A percentile compares a stretch with the other conserved stretches of the same genome.
Conservation (phyloP, 2,797 vertebrate species). For the Danio tinwini region DNA sequence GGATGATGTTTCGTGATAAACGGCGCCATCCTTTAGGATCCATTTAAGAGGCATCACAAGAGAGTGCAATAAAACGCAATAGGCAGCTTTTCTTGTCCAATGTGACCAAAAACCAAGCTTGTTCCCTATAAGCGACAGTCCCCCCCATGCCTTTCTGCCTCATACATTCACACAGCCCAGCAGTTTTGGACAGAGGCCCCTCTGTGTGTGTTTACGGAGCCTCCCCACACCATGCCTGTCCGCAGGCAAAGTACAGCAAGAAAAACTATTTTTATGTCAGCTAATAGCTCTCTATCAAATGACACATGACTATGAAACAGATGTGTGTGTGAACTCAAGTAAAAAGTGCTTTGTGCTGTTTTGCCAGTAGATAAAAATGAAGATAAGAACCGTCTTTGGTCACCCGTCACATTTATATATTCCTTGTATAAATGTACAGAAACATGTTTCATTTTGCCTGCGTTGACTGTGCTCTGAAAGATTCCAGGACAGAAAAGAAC, state of each 20-base stretch:
- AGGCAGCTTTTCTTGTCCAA: slow-evolving; percentile 19
- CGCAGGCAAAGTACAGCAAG: slow-evolving; percentile 53
- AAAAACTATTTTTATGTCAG: slow-evolving; percentile 58
- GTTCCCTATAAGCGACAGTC: not conserved
- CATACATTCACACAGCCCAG: slow-evolving; percentile 24
- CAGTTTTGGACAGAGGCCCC: slow-evolving; percentile 39
- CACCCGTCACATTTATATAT: not conserved
- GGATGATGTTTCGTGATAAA: slow-evolving; percentile 43
- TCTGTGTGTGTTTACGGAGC: slow-evolving; percentile 39
- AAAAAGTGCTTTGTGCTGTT: slow-evolving; percentile 31
- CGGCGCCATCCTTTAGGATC: slow-evolving; percentile 12
- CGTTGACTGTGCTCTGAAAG: not conserved
- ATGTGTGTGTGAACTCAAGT: slow-evolving; percentile 32
- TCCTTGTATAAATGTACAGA: not conserved
- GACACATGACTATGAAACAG: slow-evolving; percentile 49
- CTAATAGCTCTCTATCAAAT: slow-evolving; percentile 60
- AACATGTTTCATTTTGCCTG: not conserved
- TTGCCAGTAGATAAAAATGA: slow-evolving; percentile 2
- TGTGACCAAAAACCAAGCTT: slow-evolving; percentile 26
- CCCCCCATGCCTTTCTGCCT: not conserved
- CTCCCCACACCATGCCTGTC: slow-evolving; percentile 47
- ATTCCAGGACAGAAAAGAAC: not conserved
- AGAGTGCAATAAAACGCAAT: slow-evolving; percentile 13
- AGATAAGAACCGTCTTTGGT: not conserved
- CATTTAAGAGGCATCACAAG: slow-evolving; percentile 43